Base-by-base conservation (phyloP, 2,888 invertebrate species). In the Erebia palarica region DNA sequence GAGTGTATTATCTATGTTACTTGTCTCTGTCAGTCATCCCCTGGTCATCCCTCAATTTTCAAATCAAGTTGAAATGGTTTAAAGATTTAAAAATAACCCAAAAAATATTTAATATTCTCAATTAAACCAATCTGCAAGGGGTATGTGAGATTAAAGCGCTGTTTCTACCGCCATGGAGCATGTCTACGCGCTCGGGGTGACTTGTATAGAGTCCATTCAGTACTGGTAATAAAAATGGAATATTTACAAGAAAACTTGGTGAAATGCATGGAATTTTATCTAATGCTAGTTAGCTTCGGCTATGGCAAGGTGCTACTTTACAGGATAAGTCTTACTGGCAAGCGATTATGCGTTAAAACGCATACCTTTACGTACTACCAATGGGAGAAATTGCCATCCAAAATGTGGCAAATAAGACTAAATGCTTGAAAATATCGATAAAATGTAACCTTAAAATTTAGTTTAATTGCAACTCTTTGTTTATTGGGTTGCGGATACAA, bases 171-270 rank as follows among this genome's bases (percentile, higher is more conserved):
- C 69, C 53, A 91, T 91, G 91, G 91, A 92, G 73, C 86, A 84
- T 59, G 57, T 92, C 0, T 88, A 91, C 81, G 91, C 87, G 0
- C 74, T 90, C 11, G 92, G 91, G 3, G 80, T 92, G 0, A 73
- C 81, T 4, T 82, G 83, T 61, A 91, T 91, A 14, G 83, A 90
- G 77, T 77, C 81, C 27, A 75, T 91, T 8, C 92, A 92, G 73
- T 77, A 88, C 51, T 85, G 89, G 91, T 91, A 82, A 63, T 3
- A 5, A 49, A 58, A 69, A 73, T 75, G 55, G 68, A 59, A 68
- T 76, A 69, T 75, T 69, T 75, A 72, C 65, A 75, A 75, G 74
- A 78, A 78, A 78, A 72, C 14, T 51, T 64, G n/a, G 49, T 27
- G 53, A n/a, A 66, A 36, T 64, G 13, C 51, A 21, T 42, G 21